Evolutionary conservation across 2,113 vertebrate genomes (phyloP), one percentile per base, ranked within the genome.

Genomic region (Euleptes europaea): DNA sequence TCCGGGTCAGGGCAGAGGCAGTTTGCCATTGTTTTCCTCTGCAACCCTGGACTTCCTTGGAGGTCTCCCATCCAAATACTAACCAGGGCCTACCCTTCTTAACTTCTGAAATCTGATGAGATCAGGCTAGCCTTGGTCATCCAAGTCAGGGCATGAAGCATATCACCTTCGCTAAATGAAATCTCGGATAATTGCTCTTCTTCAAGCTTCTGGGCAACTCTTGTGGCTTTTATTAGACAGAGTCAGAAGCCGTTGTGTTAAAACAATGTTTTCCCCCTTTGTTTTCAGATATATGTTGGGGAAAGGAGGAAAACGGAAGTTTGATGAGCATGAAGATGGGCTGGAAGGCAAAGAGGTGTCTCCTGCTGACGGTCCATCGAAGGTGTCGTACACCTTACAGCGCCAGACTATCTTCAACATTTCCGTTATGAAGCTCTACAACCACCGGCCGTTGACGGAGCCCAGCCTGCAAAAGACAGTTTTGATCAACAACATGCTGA

Each of bases 321-420:
- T 99, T 98, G 98, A 99, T 85, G 98, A 99, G 97, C 97, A 99
- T 99, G 98, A 99, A 98, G 98, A 98, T 97, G 98, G 97, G 96
- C 89, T 99, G 98, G 98, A 98, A 98, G 97, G 98, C 98, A 98
- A 98, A 98, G 94, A 97, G 96, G 91, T 98, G 78, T 97, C 97
- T 91, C 93, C 95, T 89, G 92, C 96, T 76, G 98, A 98, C 5
- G 98, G 97, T 92, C 97, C 98, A 76, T 99, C 98, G 89, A 99
- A 98, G 96, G 98, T 98, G 94, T 99, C 98, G 11, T 99, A 99
- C 98, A 99, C 98, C 86, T 97, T 99, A 96, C 98, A 99, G 97
- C 97, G 98, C 85, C 98, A 99, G 97, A 99, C 98, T 97, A 98
- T 99, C 97, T 99, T 99, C 97, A 99, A 99, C 97, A 99, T 99